Evolutionary conservation across 2,113 vertebrate species (phyloP), one percentile per base, ranked within the genome.

Genomic region (Microcebus ravelobensis): DNA sequence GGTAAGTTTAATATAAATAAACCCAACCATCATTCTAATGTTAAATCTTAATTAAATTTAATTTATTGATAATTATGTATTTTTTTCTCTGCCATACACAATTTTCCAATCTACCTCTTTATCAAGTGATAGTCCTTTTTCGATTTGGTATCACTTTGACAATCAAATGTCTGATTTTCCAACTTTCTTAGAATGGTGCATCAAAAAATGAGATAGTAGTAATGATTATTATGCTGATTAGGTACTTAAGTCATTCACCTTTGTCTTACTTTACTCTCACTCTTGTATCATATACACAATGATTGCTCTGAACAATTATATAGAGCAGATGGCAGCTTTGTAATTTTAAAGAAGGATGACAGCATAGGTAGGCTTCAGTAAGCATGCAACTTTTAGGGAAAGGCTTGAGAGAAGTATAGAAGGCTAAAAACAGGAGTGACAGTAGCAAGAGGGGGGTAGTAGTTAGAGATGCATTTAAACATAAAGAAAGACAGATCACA

Each of bases 161-260:
- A 11, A 83, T 29, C 34, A 91, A 96, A 73, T 73, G 5, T 7
- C 3, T 52, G 0, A 45, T 71, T 73, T 87, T 92, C 29, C n/a
- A 92, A 82, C 1, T 61, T 87, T 70, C 63, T 83, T 79, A 21
- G 2, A 36, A 6, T 70, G 39, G 31, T 70, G 1, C 6, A n/a
- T 52, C 92, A 34, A 65, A 87, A 88, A 90, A 34, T 68, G 81
- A 90, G 25, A 45, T 17, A 55, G 12, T 39, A 55, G 36, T 84
- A 42, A 45, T 71, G 6, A 93, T 55, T 9, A 70, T 50, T 63
- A 95, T 27, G 3, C 68, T 73, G 83, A 86, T 68, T 52, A 94
- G 50, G 5, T 91, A 25, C 5, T 68, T 61, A 42, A 25, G 3
- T 63, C 14, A 42, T 87, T 92, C 55, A 39, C 5, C 10, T 86